Evolutionary conservation across 2,113 vertebrate genomes (phyloP).

Genomic region (Amphiprion percula): DNA sequence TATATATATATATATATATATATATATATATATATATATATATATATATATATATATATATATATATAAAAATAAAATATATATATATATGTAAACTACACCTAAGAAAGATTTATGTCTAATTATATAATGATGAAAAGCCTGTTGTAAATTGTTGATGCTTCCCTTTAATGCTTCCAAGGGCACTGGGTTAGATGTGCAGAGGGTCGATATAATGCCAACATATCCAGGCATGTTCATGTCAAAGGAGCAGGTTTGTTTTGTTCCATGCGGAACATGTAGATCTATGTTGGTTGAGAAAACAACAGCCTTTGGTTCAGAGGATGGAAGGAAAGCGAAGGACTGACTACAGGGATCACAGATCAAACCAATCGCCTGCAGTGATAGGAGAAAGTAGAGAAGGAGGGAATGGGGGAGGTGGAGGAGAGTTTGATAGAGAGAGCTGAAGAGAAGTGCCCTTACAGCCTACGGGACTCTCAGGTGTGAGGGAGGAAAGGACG

Average conservation of each 20-base stretch:
- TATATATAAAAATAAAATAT: too few relatives aligned
- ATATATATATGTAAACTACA: neutral
- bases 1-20: too few relatives aligned
- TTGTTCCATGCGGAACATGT: conserved; percentile 43
- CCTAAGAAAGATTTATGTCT: neutral
- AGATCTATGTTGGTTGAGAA: conserved; percentile 57
- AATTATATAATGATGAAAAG: neutral
- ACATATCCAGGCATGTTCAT: conserved; percentile 42
- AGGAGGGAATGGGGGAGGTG: conserved; percentile 50
- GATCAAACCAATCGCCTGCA: conserved; percentile 77
- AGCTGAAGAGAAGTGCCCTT: conserved; percentile 64
- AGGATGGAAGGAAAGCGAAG: conserved; percentile 55
- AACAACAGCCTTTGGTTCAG: conserved; percentile 58
- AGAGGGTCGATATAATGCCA: conserved; percentile 5
- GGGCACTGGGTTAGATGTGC: conserved; percentile 19
- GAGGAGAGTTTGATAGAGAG: conserved; percentile 66
- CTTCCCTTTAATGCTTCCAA: conserved; percentile 8
- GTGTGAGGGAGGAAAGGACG: conserved; percentile 66
- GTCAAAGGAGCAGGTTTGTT: conserved; percentile 31
- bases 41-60: too few relatives aligned
- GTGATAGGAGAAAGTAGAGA: conserved; percentile 65
- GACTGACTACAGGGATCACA: conserved; percentile 69
- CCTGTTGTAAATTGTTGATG: neutral
- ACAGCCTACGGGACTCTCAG: conserved; percentile 70
- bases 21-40: too few relatives aligned